Percentiles rank a stretch among this genome's conserved stretches.
Evolutionary conservation across 2,888 invertebrate species (phyloP).

Genomic region (Apotomis turbidana): DNA sequence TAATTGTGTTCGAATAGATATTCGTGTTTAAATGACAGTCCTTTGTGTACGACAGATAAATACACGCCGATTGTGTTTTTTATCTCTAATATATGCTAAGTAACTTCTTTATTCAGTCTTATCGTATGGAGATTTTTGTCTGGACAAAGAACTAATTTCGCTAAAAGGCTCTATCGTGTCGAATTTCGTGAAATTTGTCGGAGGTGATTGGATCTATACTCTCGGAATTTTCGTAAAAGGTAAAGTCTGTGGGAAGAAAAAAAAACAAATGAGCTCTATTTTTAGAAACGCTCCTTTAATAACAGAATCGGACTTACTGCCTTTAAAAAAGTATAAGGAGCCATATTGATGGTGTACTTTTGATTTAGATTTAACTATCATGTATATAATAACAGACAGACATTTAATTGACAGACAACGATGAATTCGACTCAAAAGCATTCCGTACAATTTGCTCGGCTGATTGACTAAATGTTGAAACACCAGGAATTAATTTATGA

Average conservation of each 20-base stretch:
- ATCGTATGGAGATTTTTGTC: neutral
- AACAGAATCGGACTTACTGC: too few species aligned
- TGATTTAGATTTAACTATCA: too few species aligned
- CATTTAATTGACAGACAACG: too few species aligned
- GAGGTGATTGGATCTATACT: neutral
- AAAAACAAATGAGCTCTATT: neutral
- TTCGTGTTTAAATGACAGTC: slow-evolving; percentile 16
- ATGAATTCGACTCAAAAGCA: too few species aligned
- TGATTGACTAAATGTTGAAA: too few species aligned
- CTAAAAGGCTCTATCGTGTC: slow-evolving; percentile 3
- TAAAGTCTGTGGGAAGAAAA: neutral
- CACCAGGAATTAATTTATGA: too few species aligned
- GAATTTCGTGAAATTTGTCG: neutral
- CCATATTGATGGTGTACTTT: too few species aligned
- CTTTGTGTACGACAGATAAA: neutral
- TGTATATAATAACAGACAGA: too few species aligned
- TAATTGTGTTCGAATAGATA: slow-evolving; percentile 11
- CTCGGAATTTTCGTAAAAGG: neutral
- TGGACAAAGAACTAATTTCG: neutral
- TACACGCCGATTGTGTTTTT: slow-evolving; percentile 6
- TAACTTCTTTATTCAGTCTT: neutral
- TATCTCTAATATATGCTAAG: neutral
- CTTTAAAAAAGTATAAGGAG: too few species aligned
- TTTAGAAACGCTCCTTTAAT: too few species aligned
- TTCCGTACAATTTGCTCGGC: too few species aligned